Evolutionary conservation across 2,113 vertebrate species (phyloP).

Genomic region (Tragelaphus strepsiceros): DNA sequence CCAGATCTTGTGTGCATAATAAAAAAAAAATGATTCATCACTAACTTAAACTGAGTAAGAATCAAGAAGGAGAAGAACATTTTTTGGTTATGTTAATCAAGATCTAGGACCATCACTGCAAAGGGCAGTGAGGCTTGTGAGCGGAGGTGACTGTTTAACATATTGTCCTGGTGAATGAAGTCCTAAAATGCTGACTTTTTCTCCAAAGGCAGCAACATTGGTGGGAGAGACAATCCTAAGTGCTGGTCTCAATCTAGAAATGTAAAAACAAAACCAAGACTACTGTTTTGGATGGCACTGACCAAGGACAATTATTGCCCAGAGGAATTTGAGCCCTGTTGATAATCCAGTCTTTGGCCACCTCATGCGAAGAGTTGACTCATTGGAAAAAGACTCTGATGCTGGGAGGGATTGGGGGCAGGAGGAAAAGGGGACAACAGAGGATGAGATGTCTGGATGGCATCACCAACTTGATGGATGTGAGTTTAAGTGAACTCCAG

Average conservation of each 20-base stretch:
- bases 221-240: not conserved
- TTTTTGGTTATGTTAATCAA: not conserved
- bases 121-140: not conserved
- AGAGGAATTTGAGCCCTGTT: not conserved
- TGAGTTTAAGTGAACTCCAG: no score
- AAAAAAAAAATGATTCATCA: not conserved
- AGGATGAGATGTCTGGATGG: no score
- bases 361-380: no score
- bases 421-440: no score
- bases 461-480: accelerated
- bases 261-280: not conserved
- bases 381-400: no score
- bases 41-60: not conserved
- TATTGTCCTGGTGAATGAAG: not conserved
- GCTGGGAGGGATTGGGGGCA: no score
- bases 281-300: not conserved
- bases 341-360: not conserved
- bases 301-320: not conserved
- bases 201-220: not conserved
- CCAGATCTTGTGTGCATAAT: not conserved
- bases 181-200: not conserved
- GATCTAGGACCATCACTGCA: not conserved
- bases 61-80: not conserved
- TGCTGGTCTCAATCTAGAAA: not conserved
- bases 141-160: not conserved